phyloP scores from a whole-genome alignment of 2,888 invertebrate species.

The Cylindroiulus punctatus region DNA sequence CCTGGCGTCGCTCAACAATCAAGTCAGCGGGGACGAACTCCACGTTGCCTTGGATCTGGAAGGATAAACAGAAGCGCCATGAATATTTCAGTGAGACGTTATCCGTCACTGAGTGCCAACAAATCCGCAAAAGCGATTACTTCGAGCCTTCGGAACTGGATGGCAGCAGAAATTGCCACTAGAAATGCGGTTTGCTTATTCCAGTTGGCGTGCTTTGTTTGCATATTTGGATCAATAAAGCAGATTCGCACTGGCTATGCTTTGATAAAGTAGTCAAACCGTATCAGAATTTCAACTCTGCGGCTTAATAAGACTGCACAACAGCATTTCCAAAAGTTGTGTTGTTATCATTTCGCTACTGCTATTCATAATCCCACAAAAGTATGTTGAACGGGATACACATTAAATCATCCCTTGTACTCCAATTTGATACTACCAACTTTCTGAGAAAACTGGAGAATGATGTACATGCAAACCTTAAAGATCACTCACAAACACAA shows the following conservation, averaged over 20 bases:
- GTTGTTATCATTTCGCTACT: not conserved
- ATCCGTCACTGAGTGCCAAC: not conserved
- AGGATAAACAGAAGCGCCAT: conserved; percentile 5
- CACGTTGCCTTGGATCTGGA: conserved; percentile 29
- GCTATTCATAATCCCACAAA: too few relatives aligned
- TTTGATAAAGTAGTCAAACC: not conserved
- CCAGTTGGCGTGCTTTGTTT: not conserved
- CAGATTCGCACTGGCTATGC: not conserved
- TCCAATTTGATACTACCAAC: too few relatives aligned
- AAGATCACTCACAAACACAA: too few relatives aligned
- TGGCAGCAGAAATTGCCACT: not conserved
- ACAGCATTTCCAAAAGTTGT: not conserved
- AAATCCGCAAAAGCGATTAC: not conserved
- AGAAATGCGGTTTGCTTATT: not conserved
- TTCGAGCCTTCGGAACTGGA: not conserved
- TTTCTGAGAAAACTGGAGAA: too few relatives aligned
- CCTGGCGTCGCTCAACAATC: not conserved
- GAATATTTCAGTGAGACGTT: not conserved
- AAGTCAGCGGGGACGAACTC: not conserved
- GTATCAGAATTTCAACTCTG: not conserved
- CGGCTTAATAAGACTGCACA: not conserved
- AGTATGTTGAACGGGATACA: too few relatives aligned
- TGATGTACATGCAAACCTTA: too few relatives aligned
- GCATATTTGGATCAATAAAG: not conserved
- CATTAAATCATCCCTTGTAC: too few relatives aligned